These are phyloP conservation scores for Bambusicola thoracicus DNA, from an alignment of 2,113 vertebrate species.

Conservation along the genomic window DNA sequence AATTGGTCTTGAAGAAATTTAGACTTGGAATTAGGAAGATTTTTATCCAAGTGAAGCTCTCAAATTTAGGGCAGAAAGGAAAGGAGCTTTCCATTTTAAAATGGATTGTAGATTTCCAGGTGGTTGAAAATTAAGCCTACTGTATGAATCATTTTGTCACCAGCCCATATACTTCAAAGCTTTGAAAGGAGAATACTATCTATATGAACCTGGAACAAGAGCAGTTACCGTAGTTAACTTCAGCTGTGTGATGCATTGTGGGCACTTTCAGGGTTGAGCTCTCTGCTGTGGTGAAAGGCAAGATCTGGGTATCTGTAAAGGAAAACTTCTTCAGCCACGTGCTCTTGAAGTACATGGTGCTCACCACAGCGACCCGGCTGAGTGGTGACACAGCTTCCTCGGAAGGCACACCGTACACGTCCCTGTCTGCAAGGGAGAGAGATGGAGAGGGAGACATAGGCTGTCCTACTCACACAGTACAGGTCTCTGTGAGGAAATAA, in stretches of 20 bases:
- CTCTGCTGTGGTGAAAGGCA: conserved; percentile 82
- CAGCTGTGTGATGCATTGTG: conserved; percentile 87
- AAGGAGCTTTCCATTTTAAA: not conserved
- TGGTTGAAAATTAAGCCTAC: not conserved
- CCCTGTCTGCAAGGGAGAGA: conserved; percentile 50
- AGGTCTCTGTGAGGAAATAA: not conserved
- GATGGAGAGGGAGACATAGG: fast-evolving
- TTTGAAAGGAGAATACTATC: not conserved
- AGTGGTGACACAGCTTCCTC: not conserved
- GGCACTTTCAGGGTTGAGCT: conserved; percentile 86
- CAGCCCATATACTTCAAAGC: not conserved
- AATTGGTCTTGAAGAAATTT: not conserved
- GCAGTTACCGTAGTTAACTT: conserved; percentile 88
- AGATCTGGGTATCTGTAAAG: conserved; percentile 81
- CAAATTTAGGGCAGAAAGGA: not conserved
- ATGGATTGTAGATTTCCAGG: not conserved
- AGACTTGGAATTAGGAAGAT: not conserved
- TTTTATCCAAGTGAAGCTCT: not conserved
- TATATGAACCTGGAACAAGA: not conserved
- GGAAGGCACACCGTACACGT: fast-evolving
- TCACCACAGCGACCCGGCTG: conserved; percentile 82
- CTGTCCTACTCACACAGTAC: not conserved
- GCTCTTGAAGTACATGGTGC: conserved; percentile 86
- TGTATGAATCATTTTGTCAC: not conserved
- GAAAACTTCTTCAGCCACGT: conserved; percentile 88